Percentiles rank a stretch among this genome's conserved stretches.
phyloP scores from a whole-genome alignment of 64 coral and sea anemone genomes.

The Trachythela sp. region DNA sequence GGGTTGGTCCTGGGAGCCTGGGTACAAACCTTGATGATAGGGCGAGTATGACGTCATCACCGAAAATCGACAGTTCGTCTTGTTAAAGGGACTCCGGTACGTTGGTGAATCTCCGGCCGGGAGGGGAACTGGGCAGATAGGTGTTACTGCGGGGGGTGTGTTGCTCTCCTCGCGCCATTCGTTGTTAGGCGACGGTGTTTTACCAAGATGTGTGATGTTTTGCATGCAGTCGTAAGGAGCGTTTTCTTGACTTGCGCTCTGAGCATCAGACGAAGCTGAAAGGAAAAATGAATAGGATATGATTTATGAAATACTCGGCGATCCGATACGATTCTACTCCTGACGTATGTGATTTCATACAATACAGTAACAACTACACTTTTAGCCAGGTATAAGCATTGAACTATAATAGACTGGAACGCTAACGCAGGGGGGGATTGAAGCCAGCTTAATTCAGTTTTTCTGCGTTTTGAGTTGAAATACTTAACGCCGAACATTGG shows the following conservation, averaged over 20 bases:
- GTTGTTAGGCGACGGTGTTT: not conserved
- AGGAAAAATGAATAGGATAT: not conserved
- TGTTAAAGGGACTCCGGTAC: not conserved
- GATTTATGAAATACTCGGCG: not conserved
- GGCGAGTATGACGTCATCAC: slow-evolving; percentile 1
- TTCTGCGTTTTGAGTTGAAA: no score
- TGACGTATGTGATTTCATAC: no score
- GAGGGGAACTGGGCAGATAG: not conserved
- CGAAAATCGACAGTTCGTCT: not conserved
- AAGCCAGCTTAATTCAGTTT: no score
- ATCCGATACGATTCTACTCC: no score
- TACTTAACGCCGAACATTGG: no score
- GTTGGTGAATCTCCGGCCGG: not conserved
- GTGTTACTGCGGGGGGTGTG: not conserved
- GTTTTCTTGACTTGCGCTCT: not conserved
- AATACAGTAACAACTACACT: no score
- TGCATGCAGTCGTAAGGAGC: not conserved
- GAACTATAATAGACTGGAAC: no score
- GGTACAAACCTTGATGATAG: not conserved
- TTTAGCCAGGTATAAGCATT: no score
- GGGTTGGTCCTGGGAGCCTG: not conserved
- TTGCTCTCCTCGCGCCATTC: not conserved
- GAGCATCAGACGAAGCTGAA: not conserved
- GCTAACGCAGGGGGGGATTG: no score
- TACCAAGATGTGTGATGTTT: not conserved